A percentile compares a stretch with the other conserved stretches of the same genome.
phyloP scores from a whole-genome alignment of 2,113 vertebrate genomes.

The Python bivittatus region DNA sequence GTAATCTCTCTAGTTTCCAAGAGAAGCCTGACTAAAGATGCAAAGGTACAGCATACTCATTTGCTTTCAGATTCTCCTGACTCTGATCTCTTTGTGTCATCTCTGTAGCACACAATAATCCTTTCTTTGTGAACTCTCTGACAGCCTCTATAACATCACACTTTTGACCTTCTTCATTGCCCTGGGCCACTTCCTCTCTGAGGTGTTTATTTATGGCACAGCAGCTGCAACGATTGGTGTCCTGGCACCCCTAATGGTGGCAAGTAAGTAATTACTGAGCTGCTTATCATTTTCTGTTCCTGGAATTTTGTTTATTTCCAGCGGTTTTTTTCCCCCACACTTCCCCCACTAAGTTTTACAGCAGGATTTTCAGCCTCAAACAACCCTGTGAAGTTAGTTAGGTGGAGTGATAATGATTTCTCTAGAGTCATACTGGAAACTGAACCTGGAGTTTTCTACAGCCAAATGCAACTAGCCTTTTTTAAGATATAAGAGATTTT shows the following conservation, averaged over 20 bases:
- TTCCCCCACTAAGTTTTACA: neutral
- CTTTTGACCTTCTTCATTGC: conserved; percentile 94
- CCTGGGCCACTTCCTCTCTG: conserved; percentile 90
- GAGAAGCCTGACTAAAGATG: neutral
- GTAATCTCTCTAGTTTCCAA: neutral
- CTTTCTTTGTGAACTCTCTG: conserved; percentile 37
- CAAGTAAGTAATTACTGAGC: conserved; percentile 74
- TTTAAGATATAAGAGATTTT: neutral
- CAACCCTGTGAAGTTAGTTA: neutral
- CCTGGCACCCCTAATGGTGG: conserved; percentile 93
- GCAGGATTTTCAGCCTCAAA: neutral
- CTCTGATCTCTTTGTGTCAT: accelerated
- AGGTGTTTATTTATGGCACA: conserved; percentile 90
- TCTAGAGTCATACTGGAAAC: neutral
- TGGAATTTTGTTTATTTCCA: neutral
- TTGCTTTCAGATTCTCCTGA: neutral
- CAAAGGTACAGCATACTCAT: neutral
- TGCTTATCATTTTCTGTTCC: neutral
- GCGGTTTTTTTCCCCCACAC: neutral
- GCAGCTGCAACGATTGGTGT: conserved; percentile 89
- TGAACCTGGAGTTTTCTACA: neutral
- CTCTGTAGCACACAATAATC: conserved; percentile 1
- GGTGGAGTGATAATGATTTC: neutral
- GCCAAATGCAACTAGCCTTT: neutral
- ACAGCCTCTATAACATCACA: conserved; percentile 94